Evolutionary conservation across 2,113 vertebrate genomes (phyloP).

Genomic region (Cyanoliseus patagonus): DNA sequence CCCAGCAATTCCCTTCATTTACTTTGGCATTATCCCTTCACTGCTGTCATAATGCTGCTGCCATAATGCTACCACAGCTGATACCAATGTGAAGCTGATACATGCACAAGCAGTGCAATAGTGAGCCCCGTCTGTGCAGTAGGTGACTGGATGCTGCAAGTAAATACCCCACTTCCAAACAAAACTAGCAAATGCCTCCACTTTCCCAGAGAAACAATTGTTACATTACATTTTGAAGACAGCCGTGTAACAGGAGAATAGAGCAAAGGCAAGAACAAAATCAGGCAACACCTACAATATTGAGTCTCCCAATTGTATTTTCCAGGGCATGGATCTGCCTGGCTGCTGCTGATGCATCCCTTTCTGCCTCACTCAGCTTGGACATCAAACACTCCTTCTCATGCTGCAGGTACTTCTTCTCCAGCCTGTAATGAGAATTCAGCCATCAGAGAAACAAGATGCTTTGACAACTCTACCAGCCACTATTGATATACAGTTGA

Average conservation of each 20-base stretch:
- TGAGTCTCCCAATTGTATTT: conserved; percentile 81
- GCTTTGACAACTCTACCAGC: not conserved
- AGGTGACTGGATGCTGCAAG: no score
- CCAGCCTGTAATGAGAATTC: conserved; percentile 68
- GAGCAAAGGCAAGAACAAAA: not conserved
- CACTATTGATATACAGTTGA: not conserved
- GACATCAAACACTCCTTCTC: conserved; percentile 84
- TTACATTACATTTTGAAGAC: not conserved
- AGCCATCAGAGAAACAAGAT: not conserved
- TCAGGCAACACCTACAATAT: conserved; percentile 63
- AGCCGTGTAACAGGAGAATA: not conserved
- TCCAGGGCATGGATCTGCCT: conserved; percentile 83
- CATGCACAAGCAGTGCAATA: no score
- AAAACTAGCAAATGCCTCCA: not conserved
- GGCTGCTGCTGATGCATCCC: conserved; percentile 84
- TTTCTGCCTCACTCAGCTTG: conserved; percentile 86
- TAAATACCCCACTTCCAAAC: not conserved
- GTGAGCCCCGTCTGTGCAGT: no score
- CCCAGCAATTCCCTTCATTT: not conserved
- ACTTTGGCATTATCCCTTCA: not conserved
- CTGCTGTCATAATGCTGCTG: rapidly evolving
- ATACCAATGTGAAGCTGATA: no score
- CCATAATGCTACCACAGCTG: not conserved
- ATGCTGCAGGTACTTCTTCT: conserved; percentile 73
- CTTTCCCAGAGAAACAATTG: not conserved